Evolutionary conservation across 2,888 invertebrate genomes (phyloP).

Genomic region (Lissonota sp.): DNA sequence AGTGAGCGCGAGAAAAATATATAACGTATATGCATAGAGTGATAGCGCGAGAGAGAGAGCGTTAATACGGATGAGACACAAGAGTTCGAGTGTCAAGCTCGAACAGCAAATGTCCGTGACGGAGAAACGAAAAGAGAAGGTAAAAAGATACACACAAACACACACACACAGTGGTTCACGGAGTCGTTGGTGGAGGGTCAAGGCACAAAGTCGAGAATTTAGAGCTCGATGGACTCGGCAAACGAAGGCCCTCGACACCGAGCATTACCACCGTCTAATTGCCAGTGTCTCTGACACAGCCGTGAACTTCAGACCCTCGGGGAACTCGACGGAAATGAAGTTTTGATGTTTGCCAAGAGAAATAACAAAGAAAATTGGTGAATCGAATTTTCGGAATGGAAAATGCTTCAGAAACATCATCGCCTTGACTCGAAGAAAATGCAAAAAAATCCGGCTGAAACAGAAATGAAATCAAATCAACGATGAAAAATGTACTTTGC

Average conservation of each 20-base stretch:
- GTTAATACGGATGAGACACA: slow-evolving; percentile 29
- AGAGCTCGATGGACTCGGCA: slow-evolving; percentile 61
- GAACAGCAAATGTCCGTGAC: slow-evolving; percentile 32
- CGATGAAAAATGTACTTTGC: slow-evolving; percentile 37
- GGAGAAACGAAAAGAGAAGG: slow-evolving; percentile 32
- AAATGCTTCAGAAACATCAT: too few relatives aligned
- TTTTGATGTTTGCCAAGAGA: too few relatives aligned
- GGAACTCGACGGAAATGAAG: too few relatives aligned
- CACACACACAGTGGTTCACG: slow-evolving; percentile 57
- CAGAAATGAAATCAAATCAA: not conserved
- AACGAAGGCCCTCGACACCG: slow-evolving; percentile 50
- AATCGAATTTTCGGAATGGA: too few relatives aligned
- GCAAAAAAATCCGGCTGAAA: not conserved
- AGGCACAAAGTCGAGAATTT: slow-evolving; percentile 63
- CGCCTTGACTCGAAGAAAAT: too few relatives aligned
- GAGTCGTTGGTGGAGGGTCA: slow-evolving; percentile 64
- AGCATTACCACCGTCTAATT: slow-evolving; percentile 47
- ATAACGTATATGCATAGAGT: slow-evolving; percentile 36
- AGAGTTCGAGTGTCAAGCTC: slow-evolving; percentile 44
- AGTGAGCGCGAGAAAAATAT: slow-evolving; percentile 35
- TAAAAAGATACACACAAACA: too few relatives aligned
- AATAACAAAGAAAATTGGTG: too few relatives aligned
- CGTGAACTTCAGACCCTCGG: slow-evolving; percentile 6
- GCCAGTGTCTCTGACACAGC: slow-evolving; percentile 34
- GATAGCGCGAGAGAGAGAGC: slow-evolving; percentile 26